phyloP scores from a whole-genome alignment of 2,797 vertebrate species.

The Sebastes steindachneri region DNA sequence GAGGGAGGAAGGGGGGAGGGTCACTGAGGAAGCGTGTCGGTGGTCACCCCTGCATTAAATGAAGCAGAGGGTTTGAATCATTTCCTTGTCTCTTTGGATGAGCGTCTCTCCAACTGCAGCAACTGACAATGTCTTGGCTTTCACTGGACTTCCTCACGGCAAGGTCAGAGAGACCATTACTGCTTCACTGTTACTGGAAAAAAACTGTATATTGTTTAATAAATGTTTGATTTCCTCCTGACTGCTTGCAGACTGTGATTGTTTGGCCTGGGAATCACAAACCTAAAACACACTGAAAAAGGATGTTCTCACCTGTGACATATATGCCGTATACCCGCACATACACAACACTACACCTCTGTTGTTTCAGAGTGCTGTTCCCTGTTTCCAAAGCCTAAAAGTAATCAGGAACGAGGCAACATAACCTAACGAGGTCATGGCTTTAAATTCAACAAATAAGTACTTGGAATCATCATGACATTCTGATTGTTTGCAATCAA shows the following conservation, averaged over 20 bases:
- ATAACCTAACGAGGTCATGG: slow-evolving; percentile 9
- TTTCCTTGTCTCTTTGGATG: slow-evolving; percentile 55
- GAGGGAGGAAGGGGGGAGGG: neutral
- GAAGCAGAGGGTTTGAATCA: slow-evolving; percentile 57
- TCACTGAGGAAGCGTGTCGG: slow-evolving; percentile 26
- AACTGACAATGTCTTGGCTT: slow-evolving; percentile 19
- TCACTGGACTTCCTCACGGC: slow-evolving; percentile 2
- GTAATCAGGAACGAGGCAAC: neutral
- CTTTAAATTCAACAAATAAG: slow-evolving; percentile 11
- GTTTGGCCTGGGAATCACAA: neutral
- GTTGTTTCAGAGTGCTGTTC: neutral
- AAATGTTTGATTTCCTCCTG: neutral
- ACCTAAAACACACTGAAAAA: neutral
- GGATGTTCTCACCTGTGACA: neutral
- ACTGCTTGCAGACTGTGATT: neutral
- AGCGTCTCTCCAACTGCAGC: slow-evolving; percentile 20
- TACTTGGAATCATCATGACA: slow-evolving; percentile 1
- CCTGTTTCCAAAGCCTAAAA: neutral
- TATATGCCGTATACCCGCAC: neutral
- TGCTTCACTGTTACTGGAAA: neutral
- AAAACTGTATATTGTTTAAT: neutral
- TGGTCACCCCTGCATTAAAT: slow-evolving; percentile 44
- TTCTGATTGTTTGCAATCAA: slow-evolving; percentile 17
- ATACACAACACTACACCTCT: neutral
- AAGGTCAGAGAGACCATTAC: neutral